Conservation (phyloP, 2,113 vertebrate species). For the Prionailurus bengalensis region DNA sequence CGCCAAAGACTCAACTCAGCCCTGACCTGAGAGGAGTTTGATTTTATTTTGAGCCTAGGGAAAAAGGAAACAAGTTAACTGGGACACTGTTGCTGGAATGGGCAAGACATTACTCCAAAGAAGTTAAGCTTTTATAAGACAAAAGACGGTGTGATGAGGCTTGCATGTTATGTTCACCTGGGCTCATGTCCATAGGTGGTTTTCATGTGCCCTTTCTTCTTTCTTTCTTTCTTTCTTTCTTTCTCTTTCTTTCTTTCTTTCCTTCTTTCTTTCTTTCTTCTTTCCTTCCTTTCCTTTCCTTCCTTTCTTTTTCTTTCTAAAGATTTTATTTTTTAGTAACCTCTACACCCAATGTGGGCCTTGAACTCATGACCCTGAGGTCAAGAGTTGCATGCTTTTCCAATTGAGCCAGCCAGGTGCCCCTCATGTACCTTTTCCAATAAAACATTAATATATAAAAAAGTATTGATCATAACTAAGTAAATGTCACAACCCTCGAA, state of each 20-base stretch:
- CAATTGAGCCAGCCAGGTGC: too few relatives aligned
- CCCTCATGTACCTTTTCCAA: constrained; percentile 42
- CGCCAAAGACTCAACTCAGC: constrained; percentile 94
- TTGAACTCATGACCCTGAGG: too few relatives aligned
- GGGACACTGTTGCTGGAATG: neutral
- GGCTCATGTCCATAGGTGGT: neutral
- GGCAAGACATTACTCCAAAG: neutral
- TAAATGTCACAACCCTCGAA: neutral
- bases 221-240: too few relatives aligned
- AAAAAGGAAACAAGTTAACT: constrained; percentile 87
- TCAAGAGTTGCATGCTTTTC: too few relatives aligned
- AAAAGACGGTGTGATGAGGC: neutral
- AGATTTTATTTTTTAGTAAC: too few relatives aligned
- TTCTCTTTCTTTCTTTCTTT: too few relatives aligned
- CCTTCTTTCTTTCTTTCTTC: too few relatives aligned
- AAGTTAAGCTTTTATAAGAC: neutral
- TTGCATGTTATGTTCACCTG: neutral
- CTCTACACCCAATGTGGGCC: too few relatives aligned
- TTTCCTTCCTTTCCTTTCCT: too few relatives aligned
- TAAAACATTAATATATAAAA: constrained; percentile 55
- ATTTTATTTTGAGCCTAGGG: constrained; percentile 95
- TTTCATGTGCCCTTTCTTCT: neutral
- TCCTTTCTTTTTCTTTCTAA: too few relatives aligned
- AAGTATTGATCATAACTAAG: neutral
- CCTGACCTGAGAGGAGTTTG: constrained; percentile 94